Evolutionary conservation across 2,888 invertebrate species (phyloP), one percentile per base, ranked within the genome.

Genomic region (Chymomyza caudatula): DNA sequence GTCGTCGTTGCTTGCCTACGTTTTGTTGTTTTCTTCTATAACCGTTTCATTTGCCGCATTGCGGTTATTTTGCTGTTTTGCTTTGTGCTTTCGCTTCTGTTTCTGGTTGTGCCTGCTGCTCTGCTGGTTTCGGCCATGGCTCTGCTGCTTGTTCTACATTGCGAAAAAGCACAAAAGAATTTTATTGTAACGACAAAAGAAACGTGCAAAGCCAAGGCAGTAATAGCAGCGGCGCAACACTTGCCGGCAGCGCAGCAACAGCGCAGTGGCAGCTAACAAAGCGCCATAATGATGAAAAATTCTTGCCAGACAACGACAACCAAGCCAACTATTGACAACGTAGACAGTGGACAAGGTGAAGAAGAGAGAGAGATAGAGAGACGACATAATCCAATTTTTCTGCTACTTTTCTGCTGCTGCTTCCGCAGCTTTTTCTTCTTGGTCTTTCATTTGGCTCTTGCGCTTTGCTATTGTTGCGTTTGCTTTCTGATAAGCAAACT

Each of bases 1-100:
- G 66, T n/a, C n/a, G n/a, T n/a, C n/a, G n/a, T n/a, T n/a, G n/a
- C n/a, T n/a, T n/a, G n/a, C 64, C 54, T 79, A 64, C 67, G 81
- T 73, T 78, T 85, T 88, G 85, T 88, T 89, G 88, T 90, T 87
- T 82, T 82, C 85, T 86, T 85, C 83, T 65, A 76, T 83, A 86
- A 88, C 89, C 89, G 89, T 88, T 89, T 88, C 87, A 87, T 88
- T 90, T 90, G 90, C 90, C 90, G 91, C 90, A 90, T 88, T 91
- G 90, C 91, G 91, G 91, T 90, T 90, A 89, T 90, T 80, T 85
- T 77, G 80, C 83, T 79, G 83, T 86, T 83, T 76, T 74, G 76
- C 76, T 73, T 82, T 83, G 62, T 74, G 76, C 71, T 77, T 73
- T 76, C 65, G 65, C 70, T 69, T 75, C 69, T 74, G 65, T 73